Evolutionary conservation across 2,113 vertebrate genomes (phyloP).

Genomic region (Andinoacara biseriatus): DNA sequence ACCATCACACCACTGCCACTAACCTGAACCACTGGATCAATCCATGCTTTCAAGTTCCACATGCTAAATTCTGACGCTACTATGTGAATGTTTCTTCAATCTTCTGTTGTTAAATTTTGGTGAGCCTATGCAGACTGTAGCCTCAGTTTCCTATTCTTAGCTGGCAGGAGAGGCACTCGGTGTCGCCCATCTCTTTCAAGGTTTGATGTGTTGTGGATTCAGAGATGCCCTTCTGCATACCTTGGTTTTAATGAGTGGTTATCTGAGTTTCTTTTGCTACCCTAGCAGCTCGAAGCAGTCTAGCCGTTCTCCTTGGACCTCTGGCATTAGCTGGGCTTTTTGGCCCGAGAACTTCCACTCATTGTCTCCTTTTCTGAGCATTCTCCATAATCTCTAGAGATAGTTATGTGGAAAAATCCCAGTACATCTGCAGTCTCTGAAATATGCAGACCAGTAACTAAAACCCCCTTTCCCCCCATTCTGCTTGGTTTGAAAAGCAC

Average conservation of each 20-base stretch:
- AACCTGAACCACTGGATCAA: background rate
- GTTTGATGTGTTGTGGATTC: background rate
- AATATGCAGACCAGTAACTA: background rate
- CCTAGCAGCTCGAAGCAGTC: no score
- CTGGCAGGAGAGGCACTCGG: background rate
- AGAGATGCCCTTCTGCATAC: background rate
- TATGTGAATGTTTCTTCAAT: background rate
- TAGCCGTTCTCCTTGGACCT: no score
- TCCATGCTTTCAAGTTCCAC: background rate
- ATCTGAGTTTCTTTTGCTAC: no score
- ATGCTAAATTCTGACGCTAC: background rate
- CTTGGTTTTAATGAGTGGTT: background rate
- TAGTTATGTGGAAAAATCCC: rapidly evolving
- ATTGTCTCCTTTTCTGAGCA: background rate
- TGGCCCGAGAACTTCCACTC: background rate
- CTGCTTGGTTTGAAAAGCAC: background rate
- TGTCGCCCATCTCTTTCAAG: background rate
- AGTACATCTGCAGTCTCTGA: background rate
- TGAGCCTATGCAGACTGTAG: no score
- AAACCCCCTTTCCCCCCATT: background rate
- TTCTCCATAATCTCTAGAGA: background rate
- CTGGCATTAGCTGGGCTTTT: rapidly evolving
- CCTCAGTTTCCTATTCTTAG: background rate
- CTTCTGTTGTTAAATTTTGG: background rate
- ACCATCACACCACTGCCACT: background rate